Percentiles rank a stretch among this genome's conserved stretches.
These are phyloP conservation scores for Brachionus rubens DNA, from an alignment of 1,140 invertebrate species.

Conservation along the genomic window DNA sequence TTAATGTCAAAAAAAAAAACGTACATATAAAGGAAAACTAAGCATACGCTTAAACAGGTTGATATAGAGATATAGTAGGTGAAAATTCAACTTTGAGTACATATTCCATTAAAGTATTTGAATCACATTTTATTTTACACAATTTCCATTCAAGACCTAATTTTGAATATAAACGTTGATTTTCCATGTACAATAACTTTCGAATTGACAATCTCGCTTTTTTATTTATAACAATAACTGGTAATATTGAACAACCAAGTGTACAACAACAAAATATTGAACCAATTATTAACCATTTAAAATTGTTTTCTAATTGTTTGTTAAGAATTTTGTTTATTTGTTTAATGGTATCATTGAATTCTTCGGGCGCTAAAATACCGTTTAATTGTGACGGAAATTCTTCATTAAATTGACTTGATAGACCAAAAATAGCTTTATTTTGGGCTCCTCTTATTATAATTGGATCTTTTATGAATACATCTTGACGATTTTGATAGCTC, in stretches of 20 bases:
- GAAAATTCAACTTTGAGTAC: slow-evolving; percentile 37
- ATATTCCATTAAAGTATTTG: slow-evolving; percentile 31
- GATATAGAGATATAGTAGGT: slow-evolving; percentile 35
- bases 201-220: slow-evolving; percentile 18
- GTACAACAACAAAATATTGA: slow-evolving; percentile 47
- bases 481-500: slow-evolving; percentile 10
- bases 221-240: slow-evolving; percentile 40
- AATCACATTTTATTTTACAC: slow-evolving; percentile 26
- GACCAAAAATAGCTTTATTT: slow-evolving; percentile 34
- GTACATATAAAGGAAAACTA: too few relatives aligned
- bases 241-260: slow-evolving; percentile 38
- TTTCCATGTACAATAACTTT: slow-evolving; percentile 36
- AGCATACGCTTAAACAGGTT: slow-evolving; percentile 39
- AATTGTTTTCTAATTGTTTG: slow-evolving; percentile 40
- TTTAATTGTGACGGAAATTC: slow-evolving; percentile 15
- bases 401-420: slow-evolving; percentile 42
- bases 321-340: slow-evolving; percentile 42
- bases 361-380: slow-evolving; percentile 22
- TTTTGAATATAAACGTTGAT: slow-evolving; percentile 23
- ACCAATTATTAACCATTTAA: slow-evolving; percentile 46
- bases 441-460: slow-evolving; percentile 25
- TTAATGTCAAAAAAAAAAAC: too few relatives aligned
- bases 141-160: slow-evolving; percentile 36
- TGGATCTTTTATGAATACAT: slow-evolving; percentile 27
- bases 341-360: slow-evolving; percentile 30